phyloP scores from a whole-genome alignment of 2,113 vertebrate genomes.

The Tor tambroides region DNA sequence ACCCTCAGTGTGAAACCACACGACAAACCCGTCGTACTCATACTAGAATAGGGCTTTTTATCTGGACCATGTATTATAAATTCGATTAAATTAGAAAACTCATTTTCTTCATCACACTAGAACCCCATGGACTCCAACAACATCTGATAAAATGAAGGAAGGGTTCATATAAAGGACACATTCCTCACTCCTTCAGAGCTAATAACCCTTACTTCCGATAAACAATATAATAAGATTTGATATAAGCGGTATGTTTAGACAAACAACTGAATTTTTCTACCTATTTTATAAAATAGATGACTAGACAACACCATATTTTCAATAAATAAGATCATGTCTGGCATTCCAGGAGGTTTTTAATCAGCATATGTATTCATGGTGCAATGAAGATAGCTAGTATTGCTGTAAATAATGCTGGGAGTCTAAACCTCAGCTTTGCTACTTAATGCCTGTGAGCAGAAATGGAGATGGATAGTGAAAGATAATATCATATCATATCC shows the following conservation, averaged over 20 bases:
- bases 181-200: not conserved
- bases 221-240: not conserved
- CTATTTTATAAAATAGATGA: not conserved
- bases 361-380: not conserved
- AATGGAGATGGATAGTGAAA: slow-evolving; percentile 18
- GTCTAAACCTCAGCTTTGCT: slow-evolving; percentile 14
- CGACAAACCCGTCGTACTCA: not conserved
- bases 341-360: not conserved
- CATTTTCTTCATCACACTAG: slow-evolving; percentile 20
- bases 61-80: not conserved
- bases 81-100: slow-evolving; percentile 24
- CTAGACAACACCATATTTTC: not conserved
- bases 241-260: not conserved
- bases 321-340: not conserved
- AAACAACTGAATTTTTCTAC: not conserved
- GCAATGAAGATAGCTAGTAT: not conserved
- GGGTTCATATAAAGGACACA: slow-evolving; percentile 23
- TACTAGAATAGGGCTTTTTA: not conserved
- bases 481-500: slow-evolving; percentile 39
- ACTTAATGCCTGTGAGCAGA: not conserved
- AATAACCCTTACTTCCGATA: not conserved
- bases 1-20: not conserved
- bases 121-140: not conserved
- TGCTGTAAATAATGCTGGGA: not conserved
- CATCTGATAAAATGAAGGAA: not conserved